Base-by-base conservation (phyloP, 1,140 invertebrate genomes). In the Sycophaga agraensis region DNA sequence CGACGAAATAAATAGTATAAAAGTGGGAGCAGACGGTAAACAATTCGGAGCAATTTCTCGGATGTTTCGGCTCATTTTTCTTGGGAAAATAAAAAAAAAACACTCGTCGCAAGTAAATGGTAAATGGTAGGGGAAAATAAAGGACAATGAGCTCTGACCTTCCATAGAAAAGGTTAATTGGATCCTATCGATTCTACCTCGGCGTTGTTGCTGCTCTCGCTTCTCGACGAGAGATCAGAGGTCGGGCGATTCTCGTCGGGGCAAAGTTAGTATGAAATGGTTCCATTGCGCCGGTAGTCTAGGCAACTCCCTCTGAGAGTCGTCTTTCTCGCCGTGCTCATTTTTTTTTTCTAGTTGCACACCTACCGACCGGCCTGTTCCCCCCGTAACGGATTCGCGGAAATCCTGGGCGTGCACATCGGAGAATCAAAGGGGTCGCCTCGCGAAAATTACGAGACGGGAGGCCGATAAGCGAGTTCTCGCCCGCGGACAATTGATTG, bases 81-180 rank as follows among this genome's bases (percentile, higher is more conserved):
- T n/a, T n/a, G n/a, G n/a, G n/a, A n/a, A n/a, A n/a, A n/a, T n/a
- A n/a, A 39, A 39, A 34, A 56, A 35, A 46, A 31, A 59, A 46
- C 24, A 45, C 50, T 50, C 22, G 40, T 35, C 21, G 54, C 21
- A 21, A 39, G 39, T 19, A 46, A 57, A 60, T 63, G 45, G 42
- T 31, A 12, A 53, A 17, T 42, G 35, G 50, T 45, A 40, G 57
- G 54, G 58, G 62, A 71, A 67, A 66, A 49, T 31, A 49, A 68
- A 64, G 71, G 63, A 70, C 71, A 73, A 73, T 72, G 70, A n/a
- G n/a, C 61, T 49, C 61, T 60, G 67, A 63, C 70, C 67, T 69
- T 66, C 67, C 68, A 70, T 66, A 68, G 71, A 67, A 64, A 59
- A 72, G 67, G 71, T 74, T 75, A 74, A 75, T 75, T 74, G 72